Conservation (phyloP, 2,797 vertebrate species). For the Melanotaenia maccullochi region DNA sequence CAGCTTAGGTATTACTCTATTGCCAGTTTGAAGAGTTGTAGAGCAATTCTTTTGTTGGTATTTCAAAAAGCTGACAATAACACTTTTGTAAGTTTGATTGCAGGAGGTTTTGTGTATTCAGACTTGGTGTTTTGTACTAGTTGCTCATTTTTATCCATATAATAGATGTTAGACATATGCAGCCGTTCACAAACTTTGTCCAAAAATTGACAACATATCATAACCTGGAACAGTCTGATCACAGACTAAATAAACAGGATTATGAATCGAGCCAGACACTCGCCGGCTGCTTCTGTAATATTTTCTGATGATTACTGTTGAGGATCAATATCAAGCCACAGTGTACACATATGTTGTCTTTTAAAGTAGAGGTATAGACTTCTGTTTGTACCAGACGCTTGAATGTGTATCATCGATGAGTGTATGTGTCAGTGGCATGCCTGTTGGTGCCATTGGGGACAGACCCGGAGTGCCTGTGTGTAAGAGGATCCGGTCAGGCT, state of each 20-base stretch:
- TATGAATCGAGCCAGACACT: background rate
- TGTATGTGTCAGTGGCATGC: slow-evolving; percentile 69
- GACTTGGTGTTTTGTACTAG: background rate
- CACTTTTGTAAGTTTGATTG: background rate
- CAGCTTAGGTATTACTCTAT: slow-evolving; percentile 35
- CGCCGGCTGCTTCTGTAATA: background rate
- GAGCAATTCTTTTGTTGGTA: background rate
- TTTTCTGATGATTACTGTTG: background rate
- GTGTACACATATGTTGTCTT: slow-evolving; percentile 7
- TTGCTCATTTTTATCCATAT: background rate
- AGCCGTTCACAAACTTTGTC: background rate
- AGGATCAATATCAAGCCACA: background rate
- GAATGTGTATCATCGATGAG: slow-evolving; percentile 41
- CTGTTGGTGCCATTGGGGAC: slow-evolving; percentile 79
- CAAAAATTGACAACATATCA: background rate
- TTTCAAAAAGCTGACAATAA: background rate
- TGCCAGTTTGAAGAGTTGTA: slow-evolving; percentile 11
- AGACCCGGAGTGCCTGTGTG: slow-evolving; percentile 77
- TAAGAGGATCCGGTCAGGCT: slow-evolving; percentile 73
- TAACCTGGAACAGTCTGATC: background rate
- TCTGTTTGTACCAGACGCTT: slow-evolving; percentile 30
- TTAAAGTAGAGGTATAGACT: slow-evolving; percentile 16
- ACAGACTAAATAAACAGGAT: background rate
- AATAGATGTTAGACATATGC: background rate
- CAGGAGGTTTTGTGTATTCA: background rate